A percentile compares a stretch with the other conserved stretches of the same genome.
These are phyloP conservation scores for Lonchura striata DNA, from an alignment of 2,113 vertebrate genomes.

Conservation along the genomic window DNA sequence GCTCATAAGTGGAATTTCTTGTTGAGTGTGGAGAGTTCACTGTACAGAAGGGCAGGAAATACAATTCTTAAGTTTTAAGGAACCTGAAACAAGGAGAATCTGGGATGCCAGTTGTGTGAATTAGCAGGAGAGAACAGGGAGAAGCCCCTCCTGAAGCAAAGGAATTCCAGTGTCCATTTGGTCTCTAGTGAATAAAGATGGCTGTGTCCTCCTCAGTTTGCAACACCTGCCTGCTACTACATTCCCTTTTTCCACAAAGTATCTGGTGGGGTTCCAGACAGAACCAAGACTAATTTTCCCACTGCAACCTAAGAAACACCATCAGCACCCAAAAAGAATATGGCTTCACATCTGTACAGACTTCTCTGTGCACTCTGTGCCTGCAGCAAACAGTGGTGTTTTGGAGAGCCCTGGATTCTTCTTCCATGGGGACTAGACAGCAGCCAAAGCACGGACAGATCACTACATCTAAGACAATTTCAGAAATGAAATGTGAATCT, in stretches of 20 bases:
- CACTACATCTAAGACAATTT: not conserved
- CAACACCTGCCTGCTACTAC: not conserved
- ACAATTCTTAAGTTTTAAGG: not conserved
- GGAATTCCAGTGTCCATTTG: not conserved
- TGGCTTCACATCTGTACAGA: no score
- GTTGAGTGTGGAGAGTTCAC: not conserved
- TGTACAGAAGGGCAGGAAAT: not conserved
- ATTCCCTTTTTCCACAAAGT: not conserved
- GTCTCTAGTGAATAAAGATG: not conserved
- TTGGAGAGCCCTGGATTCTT: not conserved
- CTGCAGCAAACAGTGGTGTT: not conserved
- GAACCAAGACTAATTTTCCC: not conserved
- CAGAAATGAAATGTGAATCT: not conserved
- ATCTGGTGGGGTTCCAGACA: not conserved
- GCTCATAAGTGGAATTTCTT: not conserved
- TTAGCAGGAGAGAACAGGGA: not conserved
- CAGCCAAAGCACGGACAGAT: not conserved
- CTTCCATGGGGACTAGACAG: not conserved
- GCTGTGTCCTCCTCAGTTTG: not conserved
- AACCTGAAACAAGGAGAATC: not conserved
- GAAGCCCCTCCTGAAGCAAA: not conserved
- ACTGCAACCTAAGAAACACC: not conserved
- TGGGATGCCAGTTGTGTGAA: not conserved
- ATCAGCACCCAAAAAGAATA: not conserved
- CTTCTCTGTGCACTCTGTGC: not conserved